phyloP scores from a whole-genome alignment of 2,888 invertebrate genomes.

The Dryobotodes eremita region DNA sequence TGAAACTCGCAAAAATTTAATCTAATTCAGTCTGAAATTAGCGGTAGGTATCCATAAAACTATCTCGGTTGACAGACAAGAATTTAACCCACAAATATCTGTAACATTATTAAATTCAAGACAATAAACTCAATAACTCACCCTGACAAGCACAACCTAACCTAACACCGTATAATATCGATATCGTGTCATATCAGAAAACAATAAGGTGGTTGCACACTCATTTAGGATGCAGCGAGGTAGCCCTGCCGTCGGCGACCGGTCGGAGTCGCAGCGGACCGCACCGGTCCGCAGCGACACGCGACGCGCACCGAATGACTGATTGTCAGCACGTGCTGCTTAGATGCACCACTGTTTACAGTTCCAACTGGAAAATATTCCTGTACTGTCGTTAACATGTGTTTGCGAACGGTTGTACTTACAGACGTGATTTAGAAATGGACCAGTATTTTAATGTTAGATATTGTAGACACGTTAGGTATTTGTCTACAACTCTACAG shows the following conservation, averaged over 20 bases:
- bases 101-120: not conserved
- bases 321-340: constrained; percentile 75
- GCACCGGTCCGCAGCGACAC: constrained; percentile 55
- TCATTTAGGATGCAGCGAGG: constrained; percentile 72
- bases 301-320: constrained; percentile 76
- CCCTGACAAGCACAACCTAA: constrained; percentile 14
- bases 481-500: not conserved
- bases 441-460: not conserved
- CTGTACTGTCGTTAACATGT: constrained; percentile 45
- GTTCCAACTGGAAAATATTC: constrained; percentile 51
- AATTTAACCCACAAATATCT: not conserved
- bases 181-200: constrained; percentile 59
- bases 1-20: too few relatives aligned
- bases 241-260: constrained; percentile 41
- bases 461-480: not conserved
- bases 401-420: constrained; percentile 29
- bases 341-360: constrained; percentile 62
- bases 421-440: constrained; percentile 48
- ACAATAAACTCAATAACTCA: constrained; percentile 28
- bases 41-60: too few relatives aligned
- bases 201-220: constrained; percentile 59
- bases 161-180: constrained; percentile 9
- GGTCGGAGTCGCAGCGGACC: constrained; percentile 44
- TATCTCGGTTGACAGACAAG: not conserved
- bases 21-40: too few relatives aligned